A percentile compares a stretch with the other conserved stretches of the same genome.
Conservation (phyloP, 92 coral and sea anemone genomes). For the Heteractis magnifica region DNA sequence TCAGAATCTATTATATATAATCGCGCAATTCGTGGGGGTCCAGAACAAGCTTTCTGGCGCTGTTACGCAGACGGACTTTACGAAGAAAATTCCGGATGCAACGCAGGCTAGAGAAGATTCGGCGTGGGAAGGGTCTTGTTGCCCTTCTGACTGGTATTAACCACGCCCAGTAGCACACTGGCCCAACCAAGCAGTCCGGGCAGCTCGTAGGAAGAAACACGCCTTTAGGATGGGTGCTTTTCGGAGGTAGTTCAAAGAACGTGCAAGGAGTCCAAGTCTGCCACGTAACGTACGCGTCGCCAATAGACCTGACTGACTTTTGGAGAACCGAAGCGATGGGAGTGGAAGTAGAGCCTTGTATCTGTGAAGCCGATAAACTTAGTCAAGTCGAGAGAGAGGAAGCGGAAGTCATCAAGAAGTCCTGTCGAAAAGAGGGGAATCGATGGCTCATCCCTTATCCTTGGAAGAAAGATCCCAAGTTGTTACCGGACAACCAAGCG, state of each 20-base stretch:
- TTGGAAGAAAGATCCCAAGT: conserved; percentile 51
- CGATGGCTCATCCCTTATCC: conserved; percentile 65
- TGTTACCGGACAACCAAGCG: conserved; percentile 43
- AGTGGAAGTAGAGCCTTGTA: conserved; percentile 44
- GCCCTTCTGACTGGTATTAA: conserved; percentile 36
- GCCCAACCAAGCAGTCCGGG: conserved; percentile 28
- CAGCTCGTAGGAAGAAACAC: conserved; percentile 46
- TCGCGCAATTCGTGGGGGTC: no score
- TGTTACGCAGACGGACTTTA: no score
- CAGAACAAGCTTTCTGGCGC: no score
- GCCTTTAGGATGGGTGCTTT: conserved; percentile 48
- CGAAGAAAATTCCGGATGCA: no score
- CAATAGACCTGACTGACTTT: conserved; percentile 42
- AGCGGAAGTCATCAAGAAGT: conserved; percentile 48
- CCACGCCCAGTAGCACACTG: conserved; percentile 53
- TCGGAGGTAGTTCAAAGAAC: conserved; percentile 14
- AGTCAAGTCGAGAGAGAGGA: conserved; percentile 54
- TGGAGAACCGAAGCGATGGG: conserved; percentile 44
- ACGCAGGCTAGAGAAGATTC: no score
- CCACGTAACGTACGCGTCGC: conserved; percentile 40
- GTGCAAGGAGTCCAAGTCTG: not conserved
- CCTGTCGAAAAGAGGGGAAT: conserved; percentile 37
- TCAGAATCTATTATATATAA: no score
- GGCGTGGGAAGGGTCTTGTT: conserved; percentile 39
- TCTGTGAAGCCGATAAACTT: not conserved